Evolutionary conservation across 2,113 vertebrate genomes (phyloP), one percentile per base, ranked within the genome.

Genomic region (Rhinolophus sinicus): DNA sequence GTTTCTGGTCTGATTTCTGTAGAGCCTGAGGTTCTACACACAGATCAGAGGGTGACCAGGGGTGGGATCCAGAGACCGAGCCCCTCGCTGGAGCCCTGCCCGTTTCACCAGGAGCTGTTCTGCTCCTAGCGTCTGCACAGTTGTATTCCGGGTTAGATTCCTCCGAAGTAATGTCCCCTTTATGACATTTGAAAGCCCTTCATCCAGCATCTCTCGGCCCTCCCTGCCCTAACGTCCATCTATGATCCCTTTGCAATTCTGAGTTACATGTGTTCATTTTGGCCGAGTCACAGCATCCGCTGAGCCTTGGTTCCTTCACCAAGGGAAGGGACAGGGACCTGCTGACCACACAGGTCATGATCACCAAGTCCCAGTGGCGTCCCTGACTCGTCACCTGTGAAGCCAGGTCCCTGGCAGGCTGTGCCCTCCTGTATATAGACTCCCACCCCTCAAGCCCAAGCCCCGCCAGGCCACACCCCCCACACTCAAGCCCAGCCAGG

Each of bases 51-150:
- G 24, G 5, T 60, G 26, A 14, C 44, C 26, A n/a, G 38, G 14
- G 13, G 10, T 8, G 6, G 10, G 5, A 5, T 22, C 47, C 15
- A 0, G 6, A 44, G 2, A 24, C 0, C 0, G 8, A 26, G 19
- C 24, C 26, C 60, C 10, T 13, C 16, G 3, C 54, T 8, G 6
- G 70, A 15, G 26, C 15, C 35, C 75, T 22, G 60, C 40, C n/a
- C 10, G 65, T 40, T 28, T 7, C 19, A 0, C 12, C 3, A 18
- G 30, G 33, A 65, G 9, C 24, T 14, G 18, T 18, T 87, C 69
- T 6, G 35, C 7, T 18, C 38, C 5, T 2, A 28, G 19, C 0
- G 2, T 28, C 28, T 28, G 6, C 18, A 12, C 9, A 0, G 0
- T 6, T 4, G 13, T 7, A 3, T 9, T 50, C 72, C 15, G 10